phyloP scores from a whole-genome alignment of 1,140 invertebrate species.

The Anoplolepis gracilipes region DNA sequence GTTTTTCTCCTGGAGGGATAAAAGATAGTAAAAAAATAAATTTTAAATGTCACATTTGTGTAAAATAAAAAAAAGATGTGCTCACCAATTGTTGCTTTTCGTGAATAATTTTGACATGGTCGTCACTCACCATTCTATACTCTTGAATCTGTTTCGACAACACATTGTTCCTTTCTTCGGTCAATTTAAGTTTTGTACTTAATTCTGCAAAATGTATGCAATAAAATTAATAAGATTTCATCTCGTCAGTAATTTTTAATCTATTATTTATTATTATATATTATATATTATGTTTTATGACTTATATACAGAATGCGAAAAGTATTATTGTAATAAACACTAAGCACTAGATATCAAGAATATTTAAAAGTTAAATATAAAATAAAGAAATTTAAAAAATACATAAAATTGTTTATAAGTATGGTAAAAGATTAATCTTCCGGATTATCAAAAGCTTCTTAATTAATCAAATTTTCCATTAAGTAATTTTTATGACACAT shows the following conservation, averaged over 20 bases:
- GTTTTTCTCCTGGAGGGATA: conserved; percentile 73
- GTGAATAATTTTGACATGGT: conserved; percentile 67
- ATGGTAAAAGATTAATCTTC: not conserved
- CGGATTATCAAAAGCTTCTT: not conserved
- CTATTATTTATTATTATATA: not conserved
- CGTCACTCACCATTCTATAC: conserved; percentile 56
- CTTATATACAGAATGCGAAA: not conserved
- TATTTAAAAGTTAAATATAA: not conserved
- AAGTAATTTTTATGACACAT: not conserved
- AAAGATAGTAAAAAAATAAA: not conserved
- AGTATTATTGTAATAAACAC: not conserved
- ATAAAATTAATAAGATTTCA: conserved; percentile 1
- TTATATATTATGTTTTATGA: too few species aligned
- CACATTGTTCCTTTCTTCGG: conserved; percentile 67
- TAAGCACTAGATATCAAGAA: not conserved
- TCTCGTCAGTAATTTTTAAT: not conserved
- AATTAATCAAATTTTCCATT: not conserved
- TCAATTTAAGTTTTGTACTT: conserved; percentile 65
- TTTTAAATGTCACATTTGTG: not conserved
- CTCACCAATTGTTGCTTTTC: conserved; percentile 77
- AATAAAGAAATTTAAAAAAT: too few species aligned
- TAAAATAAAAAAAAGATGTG: conserved; percentile 32
- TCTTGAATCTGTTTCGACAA: conserved; percentile 71
- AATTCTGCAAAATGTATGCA: conserved; percentile 68
- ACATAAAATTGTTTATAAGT: too few species aligned